phyloP scores from a whole-genome alignment of 2,797 vertebrate genomes.

The Acipenser transmontanus region DNA sequence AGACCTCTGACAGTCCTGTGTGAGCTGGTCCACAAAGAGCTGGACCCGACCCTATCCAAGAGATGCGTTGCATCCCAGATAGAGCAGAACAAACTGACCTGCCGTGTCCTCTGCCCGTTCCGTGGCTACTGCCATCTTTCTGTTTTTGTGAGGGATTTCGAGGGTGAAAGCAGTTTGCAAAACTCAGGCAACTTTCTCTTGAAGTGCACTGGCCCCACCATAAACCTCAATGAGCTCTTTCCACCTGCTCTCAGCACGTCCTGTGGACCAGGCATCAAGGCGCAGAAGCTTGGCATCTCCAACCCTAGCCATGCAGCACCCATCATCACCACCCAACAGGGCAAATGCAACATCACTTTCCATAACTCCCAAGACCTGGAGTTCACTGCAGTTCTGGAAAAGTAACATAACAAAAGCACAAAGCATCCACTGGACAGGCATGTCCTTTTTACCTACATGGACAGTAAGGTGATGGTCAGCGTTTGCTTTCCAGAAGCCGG shows the following conservation, averaged over 20 bases:
- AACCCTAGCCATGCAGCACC: slow-evolving; percentile 59
- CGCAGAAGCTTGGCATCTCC: slow-evolving; percentile 49
- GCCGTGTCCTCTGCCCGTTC: slow-evolving; percentile 55
- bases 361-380: slow-evolving; percentile 33
- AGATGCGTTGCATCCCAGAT: slow-evolving; percentile 67
- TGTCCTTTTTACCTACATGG: slow-evolving; percentile 61
- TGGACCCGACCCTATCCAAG: slow-evolving; percentile 45
- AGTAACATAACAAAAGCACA: slow-evolving; percentile 25
- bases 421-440: slow-evolving; percentile 49
- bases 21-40: slow-evolving; percentile 52
- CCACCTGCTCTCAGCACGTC: slow-evolving; percentile 50
- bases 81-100: slow-evolving; percentile 50
- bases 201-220: slow-evolving; percentile 42
- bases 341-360: slow-evolving; percentile 73
- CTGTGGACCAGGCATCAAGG: slow-evolving; percentile 62
- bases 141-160: slow-evolving; percentile 60
- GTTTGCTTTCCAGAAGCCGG: slow-evolving; percentile 47
- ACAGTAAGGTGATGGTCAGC: slow-evolving; percentile 65
- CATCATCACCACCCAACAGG: slow-evolving; percentile 56
- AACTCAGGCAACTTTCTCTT: slow-evolving; percentile 66
- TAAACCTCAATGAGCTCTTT: slow-evolving; percentile 51
- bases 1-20: slow-evolving; percentile 54
- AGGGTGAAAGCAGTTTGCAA: slow-evolving; percentile 46
- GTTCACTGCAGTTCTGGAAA: slow-evolving; percentile 45
- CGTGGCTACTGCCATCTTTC: slow-evolving; percentile 65